Percentiles rank a stretch among this genome's conserved stretches.
Evolutionary conservation across 2,113 vertebrate species (phyloP).

Genomic region (Myodes glareolus): DNA sequence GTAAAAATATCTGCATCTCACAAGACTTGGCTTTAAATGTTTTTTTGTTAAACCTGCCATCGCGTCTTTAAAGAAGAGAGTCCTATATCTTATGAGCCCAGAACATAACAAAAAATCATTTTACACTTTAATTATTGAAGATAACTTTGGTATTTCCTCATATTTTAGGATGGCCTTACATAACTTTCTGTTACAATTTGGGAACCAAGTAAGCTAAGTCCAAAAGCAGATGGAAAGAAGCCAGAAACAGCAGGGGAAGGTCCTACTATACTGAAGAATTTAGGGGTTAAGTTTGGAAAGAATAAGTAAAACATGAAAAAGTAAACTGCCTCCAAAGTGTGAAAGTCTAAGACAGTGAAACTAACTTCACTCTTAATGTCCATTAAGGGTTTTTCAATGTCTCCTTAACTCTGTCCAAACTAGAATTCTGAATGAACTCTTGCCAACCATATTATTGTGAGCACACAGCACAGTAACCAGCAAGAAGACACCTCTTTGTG

Average conservation of each 20-base stretch:
- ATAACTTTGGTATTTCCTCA: constrained; percentile 1
- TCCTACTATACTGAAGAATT: not conserved
- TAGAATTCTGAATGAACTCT: not conserved
- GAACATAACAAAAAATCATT: constrained; percentile 8
- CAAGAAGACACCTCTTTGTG: not conserved
- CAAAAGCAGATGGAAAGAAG: not conserved
- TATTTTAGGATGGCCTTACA: constrained; percentile 16
- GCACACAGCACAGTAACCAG: not conserved
- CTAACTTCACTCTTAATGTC: not conserved
- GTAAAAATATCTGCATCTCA: not conserved
- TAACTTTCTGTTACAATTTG: not conserved
- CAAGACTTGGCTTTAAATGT: constrained; percentile 34
- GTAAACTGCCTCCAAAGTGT: not conserved
- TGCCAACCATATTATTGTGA: not conserved
- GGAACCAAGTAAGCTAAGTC: not conserved
- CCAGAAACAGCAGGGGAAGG: not conserved
- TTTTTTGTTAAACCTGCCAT: constrained; percentile 51
- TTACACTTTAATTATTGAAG: constrained; percentile 54
- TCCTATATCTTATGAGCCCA: not conserved
- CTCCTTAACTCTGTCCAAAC: not conserved
- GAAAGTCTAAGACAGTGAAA: not conserved
- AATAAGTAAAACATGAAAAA: not conserved
- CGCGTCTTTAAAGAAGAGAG: not conserved
- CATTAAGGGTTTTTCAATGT: not conserved
- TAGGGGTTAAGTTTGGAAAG: too few relatives aligned